Percentiles rank a stretch among this genome's conserved stretches.
phyloP scores from a whole-genome alignment of 2,113 vertebrate genomes.

The Garra rufa region DNA sequence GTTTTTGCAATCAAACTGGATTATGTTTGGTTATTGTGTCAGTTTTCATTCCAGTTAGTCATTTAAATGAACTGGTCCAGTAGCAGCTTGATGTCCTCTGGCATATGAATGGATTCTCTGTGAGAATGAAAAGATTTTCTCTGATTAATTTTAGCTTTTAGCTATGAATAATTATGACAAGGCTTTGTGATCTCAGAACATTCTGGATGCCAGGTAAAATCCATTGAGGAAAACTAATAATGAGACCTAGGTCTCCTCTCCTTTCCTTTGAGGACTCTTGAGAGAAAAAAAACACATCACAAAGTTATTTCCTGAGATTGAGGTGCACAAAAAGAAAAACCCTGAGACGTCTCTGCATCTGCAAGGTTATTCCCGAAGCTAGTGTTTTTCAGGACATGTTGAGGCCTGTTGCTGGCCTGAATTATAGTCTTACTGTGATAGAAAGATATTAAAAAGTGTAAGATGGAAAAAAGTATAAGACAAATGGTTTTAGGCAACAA shows the following conservation, averaged over 20 bases:
- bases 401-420: conserved; percentile 34
- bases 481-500: background rate
- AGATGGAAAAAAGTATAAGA: background rate
- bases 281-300: background rate
- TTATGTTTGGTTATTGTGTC: background rate
- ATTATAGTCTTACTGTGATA: background rate
- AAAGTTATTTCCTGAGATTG: conserved; percentile 25
- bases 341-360: conserved; percentile 1
- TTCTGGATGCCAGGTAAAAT: conserved; percentile 22
- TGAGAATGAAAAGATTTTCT: background rate
- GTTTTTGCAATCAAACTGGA: background rate
- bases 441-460: background rate
- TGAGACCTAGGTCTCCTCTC: conserved; percentile 24
- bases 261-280: background rate
- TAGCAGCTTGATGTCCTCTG: background rate
- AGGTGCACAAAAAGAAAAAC: conserved; percentile 18
- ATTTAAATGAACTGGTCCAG: conserved; percentile 9
- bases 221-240: conserved; percentile 26
- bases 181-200: conserved; percentile 23
- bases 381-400: conserved; percentile 40
- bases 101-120: background rate
- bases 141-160: conserved; percentile 7
- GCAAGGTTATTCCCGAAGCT: conserved; percentile 23
- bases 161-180: background rate
- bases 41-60: background rate